A percentile compares a stretch with the other conserved stretches of the same genome.
phyloP scores from a whole-genome alignment of 2,888 invertebrate species.

The Neoitamus cyanurus region DNA sequence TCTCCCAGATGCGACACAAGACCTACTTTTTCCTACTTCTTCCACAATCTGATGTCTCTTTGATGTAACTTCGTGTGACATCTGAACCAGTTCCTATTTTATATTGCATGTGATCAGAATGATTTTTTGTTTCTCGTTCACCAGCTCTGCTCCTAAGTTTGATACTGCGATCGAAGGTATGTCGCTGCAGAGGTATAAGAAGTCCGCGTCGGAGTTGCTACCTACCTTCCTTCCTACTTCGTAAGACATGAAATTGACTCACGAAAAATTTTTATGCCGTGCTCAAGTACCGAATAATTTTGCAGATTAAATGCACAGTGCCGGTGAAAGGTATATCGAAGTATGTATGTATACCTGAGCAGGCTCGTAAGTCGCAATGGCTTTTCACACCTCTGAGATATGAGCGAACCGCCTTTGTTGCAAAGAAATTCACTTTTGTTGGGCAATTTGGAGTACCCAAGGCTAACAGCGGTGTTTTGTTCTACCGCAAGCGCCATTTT shows the following conservation, averaged over 20 bases:
- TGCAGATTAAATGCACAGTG: background rate
- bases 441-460: background rate
- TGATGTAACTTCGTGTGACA: background rate
- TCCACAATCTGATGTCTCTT: background rate
- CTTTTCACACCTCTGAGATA: background rate
- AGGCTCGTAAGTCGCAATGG: background rate
- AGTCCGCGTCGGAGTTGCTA: background rate
- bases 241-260: background rate
- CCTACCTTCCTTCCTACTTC: background rate
- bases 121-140: background rate
- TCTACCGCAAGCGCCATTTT: background rate
- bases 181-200: background rate
- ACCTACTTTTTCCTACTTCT: background rate
- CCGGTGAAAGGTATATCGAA: background rate
- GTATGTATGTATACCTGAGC: too few species aligned
- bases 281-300: background rate
- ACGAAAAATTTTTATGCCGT: background rate
- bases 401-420: background rate
- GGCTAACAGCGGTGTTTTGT: background rate
- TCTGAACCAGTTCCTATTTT: background rate
- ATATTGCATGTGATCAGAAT: background rate
- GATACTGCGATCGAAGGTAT: background rate
- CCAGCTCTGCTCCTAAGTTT: background rate
- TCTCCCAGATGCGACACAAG: background rate
- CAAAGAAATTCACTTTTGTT: slow-evolving; percentile 1